A percentile compares a stretch with the other conserved stretches of the same genome.
These are phyloP conservation scores for Keiferia lycopersicella DNA, from an alignment of 2,888 invertebrate genomes.

Conservation along the genomic window DNA sequence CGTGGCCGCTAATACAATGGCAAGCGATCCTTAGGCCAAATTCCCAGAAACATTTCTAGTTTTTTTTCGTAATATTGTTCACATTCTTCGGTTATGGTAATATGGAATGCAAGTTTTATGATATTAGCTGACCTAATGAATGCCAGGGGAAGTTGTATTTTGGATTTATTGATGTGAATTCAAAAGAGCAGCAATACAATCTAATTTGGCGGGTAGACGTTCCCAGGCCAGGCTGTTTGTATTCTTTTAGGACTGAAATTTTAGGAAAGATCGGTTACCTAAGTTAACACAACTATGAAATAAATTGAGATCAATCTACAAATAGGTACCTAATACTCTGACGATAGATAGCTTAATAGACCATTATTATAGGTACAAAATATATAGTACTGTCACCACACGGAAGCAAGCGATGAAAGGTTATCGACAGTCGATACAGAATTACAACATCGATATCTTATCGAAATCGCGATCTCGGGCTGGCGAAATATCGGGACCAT, in stretches of 20 bases:
- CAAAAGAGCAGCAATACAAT: no score
- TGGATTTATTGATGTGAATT: no score
- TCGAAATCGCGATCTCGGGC: slow-evolving; percentile 40
- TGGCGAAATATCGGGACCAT: slow-evolving; percentile 40
- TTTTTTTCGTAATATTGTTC: background rate
- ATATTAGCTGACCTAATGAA: background rate
- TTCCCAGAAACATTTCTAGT: slow-evolving; percentile 34
- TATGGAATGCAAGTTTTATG: background rate
- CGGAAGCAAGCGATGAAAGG: slow-evolving; percentile 41
- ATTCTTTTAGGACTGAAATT: no score
- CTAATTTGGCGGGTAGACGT: no score
- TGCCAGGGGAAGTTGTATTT: background rate
- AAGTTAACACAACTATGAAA: no score
- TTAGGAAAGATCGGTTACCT: no score
- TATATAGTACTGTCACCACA: slow-evolving; percentile 33
- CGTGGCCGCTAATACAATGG: slow-evolving; percentile 40
- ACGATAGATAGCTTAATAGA: no score
- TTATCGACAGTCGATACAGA: slow-evolving; percentile 43
- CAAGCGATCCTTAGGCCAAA: slow-evolving; percentile 32
- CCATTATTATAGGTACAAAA: background rate
- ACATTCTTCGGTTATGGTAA: background rate
- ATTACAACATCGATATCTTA: slow-evolving; percentile 42
- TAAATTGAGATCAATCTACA: no score
- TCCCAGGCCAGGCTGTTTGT: no score
- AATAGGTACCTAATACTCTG: no score